Base-by-base conservation (phyloP, 1,140 invertebrate genomes). In the Trigoniulus corallinus region DNA sequence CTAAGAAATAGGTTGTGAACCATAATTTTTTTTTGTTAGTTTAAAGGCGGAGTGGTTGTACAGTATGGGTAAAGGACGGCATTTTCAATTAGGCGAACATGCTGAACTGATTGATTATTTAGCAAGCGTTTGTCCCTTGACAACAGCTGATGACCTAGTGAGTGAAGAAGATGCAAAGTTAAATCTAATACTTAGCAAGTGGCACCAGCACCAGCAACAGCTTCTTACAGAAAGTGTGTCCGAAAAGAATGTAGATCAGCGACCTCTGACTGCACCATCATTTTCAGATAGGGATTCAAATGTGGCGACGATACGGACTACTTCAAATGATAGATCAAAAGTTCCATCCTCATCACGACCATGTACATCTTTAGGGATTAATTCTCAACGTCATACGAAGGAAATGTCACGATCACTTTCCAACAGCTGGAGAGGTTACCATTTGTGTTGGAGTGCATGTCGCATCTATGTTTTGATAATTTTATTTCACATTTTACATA, bases 41-140 rank as follows among this genome's bases (percentile, higher is more conserved):
- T 73, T 92, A 52, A 86, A 88, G 71, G 88, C 85, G n/a, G 88
- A 93, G 64, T 93, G 88, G 88, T 68, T 94, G 42, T 92, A 89
- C 65, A 89, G 85, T 56, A 88, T 93, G 71, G 88, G 88, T 22
- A 77, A 84, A 61, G 88, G 88, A 13, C 74, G 87, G 51, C 81
- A 88, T 64, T 92, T 84, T 69, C 78, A 81, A 43, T 70, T 80
- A 24, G 88, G 88, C 2, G 83, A 94, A 62, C 88, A 94, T 58
- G 63, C 72, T 13, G 75, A 80, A 50, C 62, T 91, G n/a, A 76
- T 81, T 24, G 80, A 86, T 54, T 93, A 93, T 67, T 69, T 94
- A 12, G 74, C 77, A 7, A 75, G 77, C 21, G 79, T 80, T 13
- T 86, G 84, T 60, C 82, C 83, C 0, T 24, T 57, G 24, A 78